phyloP scores from a whole-genome alignment of 2,888 invertebrate genomes.

The Agriopis aurantiaria region DNA sequence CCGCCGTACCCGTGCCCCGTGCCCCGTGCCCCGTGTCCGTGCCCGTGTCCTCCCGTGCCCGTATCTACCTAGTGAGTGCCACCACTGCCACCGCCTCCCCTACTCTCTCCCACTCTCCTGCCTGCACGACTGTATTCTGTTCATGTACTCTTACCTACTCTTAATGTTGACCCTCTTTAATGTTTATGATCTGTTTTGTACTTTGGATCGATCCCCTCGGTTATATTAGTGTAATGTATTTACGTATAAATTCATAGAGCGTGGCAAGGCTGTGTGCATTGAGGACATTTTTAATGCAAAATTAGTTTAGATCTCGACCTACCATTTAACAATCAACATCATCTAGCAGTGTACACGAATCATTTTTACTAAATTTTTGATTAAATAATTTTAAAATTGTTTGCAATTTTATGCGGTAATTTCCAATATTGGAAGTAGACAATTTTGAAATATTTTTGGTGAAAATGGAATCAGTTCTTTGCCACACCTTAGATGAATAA shows the following conservation, averaged over 20 bases:
- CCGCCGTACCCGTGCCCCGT: constrained; percentile 40
- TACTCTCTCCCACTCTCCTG: constrained; percentile 65
- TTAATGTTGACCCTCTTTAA: constrained; percentile 82
- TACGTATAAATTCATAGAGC: constrained; percentile 85
- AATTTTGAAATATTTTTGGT: constrained; percentile 69
- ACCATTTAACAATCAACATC: constrained; percentile 79
- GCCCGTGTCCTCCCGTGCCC: constrained; percentile 41
- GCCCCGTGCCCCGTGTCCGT: constrained; percentile 35
- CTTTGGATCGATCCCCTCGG: constrained; percentile 83
- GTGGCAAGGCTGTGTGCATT: constrained; percentile 91
- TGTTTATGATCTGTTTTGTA: constrained; percentile 83
- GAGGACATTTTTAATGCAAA: constrained; percentile 86
- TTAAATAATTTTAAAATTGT: constrained; percentile 72
- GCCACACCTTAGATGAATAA: constrained; percentile 86
- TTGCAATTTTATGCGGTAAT: constrained; percentile 71
- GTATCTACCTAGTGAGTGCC: constrained; percentile 61
- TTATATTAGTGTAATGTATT: constrained; percentile 84
- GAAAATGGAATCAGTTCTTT: constrained; percentile 83
- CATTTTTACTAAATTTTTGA: constrained; percentile 75
- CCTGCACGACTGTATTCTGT: constrained; percentile 75
- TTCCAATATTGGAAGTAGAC: constrained; percentile 74
- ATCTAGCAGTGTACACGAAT: constrained; percentile 81
- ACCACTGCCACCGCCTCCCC: constrained; percentile 59
- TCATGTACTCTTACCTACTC: constrained; percentile 69
- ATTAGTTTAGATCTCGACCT: constrained; percentile 82